Conservation (phyloP, 2,797 vertebrate genomes). For the Catharus ustulatus region DNA sequence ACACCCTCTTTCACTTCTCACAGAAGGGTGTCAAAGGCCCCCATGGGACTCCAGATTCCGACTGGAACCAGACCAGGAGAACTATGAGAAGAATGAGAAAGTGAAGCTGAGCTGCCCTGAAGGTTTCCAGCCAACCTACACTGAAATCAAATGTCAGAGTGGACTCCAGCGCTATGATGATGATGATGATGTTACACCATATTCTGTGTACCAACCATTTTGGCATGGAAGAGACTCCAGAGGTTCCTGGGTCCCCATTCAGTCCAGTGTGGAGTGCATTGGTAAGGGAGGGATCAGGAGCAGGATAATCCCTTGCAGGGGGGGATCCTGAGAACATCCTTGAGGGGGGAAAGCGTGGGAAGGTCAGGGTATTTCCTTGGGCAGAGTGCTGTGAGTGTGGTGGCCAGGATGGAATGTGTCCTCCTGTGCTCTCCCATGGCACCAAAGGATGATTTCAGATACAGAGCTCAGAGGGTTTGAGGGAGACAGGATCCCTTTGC, state of each 20-base stretch:
- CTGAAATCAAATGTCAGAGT: neutral
- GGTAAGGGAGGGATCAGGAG: neutral
- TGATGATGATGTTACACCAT: no score
- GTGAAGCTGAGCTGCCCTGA: no score
- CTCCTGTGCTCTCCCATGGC: neutral
- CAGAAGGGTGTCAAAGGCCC: neutral
- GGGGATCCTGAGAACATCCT: neutral
- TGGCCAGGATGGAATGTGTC: neutral
- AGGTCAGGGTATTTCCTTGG: neutral
- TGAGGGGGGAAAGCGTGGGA: no score
- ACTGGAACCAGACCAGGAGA: neutral
- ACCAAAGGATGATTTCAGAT: neutral
- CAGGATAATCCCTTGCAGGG: no score
- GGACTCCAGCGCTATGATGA: no score
- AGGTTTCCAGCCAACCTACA: neutral
- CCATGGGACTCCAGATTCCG: rapidly evolving
- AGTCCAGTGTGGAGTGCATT: rapidly evolving
- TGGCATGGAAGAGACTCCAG: neutral
- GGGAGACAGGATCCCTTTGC: neutral
- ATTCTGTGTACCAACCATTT: neutral
- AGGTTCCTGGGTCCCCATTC: neutral
- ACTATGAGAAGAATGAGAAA: no score
- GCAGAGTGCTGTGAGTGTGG: neutral
- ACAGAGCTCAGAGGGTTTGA: neutral
- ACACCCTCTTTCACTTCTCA: no score